Conservation (phyloP, 2,113 vertebrate species). For the rabbit (Oryctolagus cuniculus) region mOryCun1.1 NC_091432.1:184641501-184642000, state of each 20-base stretch:
- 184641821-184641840: constrained; percentile 10
- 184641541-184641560: constrained; percentile 54
- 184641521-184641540: constrained; percentile 9
- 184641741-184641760: constrained; percentile 32
- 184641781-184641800: constrained; percentile 36
- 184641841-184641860: not conserved
- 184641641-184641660: constrained; percentile 25
- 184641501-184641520: constrained; percentile 38
- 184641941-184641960: constrained; percentile 4
- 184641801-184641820: constrained; percentile 35
- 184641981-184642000: not conserved
- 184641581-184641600: constrained; percentile 36
- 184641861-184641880: not conserved
- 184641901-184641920: not conserved
- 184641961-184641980: not conserved
- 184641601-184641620: constrained; percentile 23
- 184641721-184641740: not conserved
- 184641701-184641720: not conserved
- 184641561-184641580: constrained; percentile 46
- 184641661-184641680: not conserved
- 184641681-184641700: not conserved
- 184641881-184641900: constrained; percentile 43
- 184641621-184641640: constrained; percentile 25
- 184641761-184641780: constrained; percentile 20
- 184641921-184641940: constrained; percentile 14